These are phyloP conservation scores for Synergus laeviventris DNA, from an alignment of 2,888 invertebrate species.

Conservation along the genomic window DNA sequence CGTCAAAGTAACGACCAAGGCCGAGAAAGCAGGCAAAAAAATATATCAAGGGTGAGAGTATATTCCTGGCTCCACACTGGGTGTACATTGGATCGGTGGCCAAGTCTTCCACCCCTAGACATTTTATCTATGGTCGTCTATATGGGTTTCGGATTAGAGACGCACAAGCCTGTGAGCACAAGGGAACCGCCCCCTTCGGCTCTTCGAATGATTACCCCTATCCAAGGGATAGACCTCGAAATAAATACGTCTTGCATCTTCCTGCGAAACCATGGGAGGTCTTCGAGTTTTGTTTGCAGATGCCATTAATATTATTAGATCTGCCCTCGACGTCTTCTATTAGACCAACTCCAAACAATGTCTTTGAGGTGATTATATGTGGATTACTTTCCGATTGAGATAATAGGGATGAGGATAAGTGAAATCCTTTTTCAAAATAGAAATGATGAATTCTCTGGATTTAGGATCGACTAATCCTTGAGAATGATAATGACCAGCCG, in stretches of 20 bases:
- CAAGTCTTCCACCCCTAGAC: slow-evolving; percentile 34
- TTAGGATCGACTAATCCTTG: background rate
- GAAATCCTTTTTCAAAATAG: slow-evolving; percentile 1
- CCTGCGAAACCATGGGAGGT: slow-evolving; percentile 41
- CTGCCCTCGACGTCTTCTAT: slow-evolving; percentile 77
- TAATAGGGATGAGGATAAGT: background rate
- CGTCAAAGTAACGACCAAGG: slow-evolving; percentile 32
- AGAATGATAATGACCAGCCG: background rate
- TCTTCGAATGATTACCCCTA: slow-evolving; percentile 66
- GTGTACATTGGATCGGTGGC: slow-evolving; percentile 37
- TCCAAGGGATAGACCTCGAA: slow-evolving; percentile 52
- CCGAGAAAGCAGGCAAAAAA: slow-evolving; percentile 5
- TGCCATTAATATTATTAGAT: slow-evolving; percentile 41
- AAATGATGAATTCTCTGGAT: background rate
- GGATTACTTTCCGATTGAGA: slow-evolving; percentile 27
- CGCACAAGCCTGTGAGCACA: slow-evolving; percentile 45
- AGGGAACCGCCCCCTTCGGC: slow-evolving; percentile 55
- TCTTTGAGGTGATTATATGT: slow-evolving; percentile 34
- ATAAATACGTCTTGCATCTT: slow-evolving; percentile 59
- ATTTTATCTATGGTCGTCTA: slow-evolving; percentile 54
- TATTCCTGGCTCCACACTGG: slow-evolving; percentile 6
- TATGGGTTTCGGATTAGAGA: slow-evolving; percentile 64
- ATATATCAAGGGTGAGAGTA: slow-evolving; percentile 26
- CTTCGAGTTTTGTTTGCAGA: slow-evolving; percentile 35
- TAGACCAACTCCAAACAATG: slow-evolving; percentile 12